Base-by-base conservation (phyloP, 2,888 invertebrate genomes). In the Leptopterna dolabrata region DNA sequence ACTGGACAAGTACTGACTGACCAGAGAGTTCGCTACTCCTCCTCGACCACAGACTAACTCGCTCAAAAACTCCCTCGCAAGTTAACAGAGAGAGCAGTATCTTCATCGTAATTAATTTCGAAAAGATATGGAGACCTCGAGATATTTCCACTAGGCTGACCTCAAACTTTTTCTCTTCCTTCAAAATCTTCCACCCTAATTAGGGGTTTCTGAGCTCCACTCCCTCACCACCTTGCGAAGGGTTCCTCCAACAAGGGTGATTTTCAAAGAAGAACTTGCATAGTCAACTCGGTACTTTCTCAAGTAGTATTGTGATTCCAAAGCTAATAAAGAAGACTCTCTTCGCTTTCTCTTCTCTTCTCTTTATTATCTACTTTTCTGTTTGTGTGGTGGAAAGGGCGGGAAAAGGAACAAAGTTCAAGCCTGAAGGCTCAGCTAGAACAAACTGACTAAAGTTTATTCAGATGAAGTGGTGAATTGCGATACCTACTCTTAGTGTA, bases 391-490 rank as follows among this genome's bases (percentile, higher is more conserved):
- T n/a, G n/a, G 19, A 7, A n/a, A 19, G 78, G n/a, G n/a, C 41
- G 41, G 73, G 16, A 73, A 73, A 73, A 73, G 73, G 78, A 78
- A 78, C 27, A 45, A 78, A 78, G 78, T 78, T 78, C 11, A 13
- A 45, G 43, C 19, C 16, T 24, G 14, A 41, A 27, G 45, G 78
- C 24, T 78, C 45, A 78, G 45, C 78, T 78, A 19, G 41, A 78
- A 78, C 78, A 78, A 78, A 41, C 78, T 45, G 45, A 78, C 78
- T 24, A 43, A 45, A 45, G 78, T 73, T 78, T 45, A 78, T 78
- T 78, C 45, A 78, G 45, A 63, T 63, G 63, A 27, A 78, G 73
- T 36, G 73, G 16, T 73, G 73, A 73, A 36, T 73, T n/a, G 30
- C 29, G 36, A 24, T 63, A 63, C 63, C 24, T 45, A n/a, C n/a